Base-by-base conservation (phyloP, 1,140 invertebrate genomes). In the Drosophila kepulauana region DNA sequence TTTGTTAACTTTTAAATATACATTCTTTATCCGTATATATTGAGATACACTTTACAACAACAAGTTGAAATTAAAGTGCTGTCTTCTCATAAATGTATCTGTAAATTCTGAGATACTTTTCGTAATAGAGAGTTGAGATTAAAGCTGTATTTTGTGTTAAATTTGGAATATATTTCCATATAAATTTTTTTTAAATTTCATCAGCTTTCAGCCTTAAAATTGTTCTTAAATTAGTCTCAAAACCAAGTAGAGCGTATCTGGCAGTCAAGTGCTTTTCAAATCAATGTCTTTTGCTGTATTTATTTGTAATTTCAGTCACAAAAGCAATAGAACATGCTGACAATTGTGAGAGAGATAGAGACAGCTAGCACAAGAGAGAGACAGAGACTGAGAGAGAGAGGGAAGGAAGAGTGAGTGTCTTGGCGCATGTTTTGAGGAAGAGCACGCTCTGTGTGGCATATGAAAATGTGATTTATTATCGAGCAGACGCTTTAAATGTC, bases 391-490 rank as follows among this genome's bases (percentile, higher is more conserved):
- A 59, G 35, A 52, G 20, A 59, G 45, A 46, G 25, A 13, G 11
- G 6, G 25, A 72, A 25, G 4, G 20, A 20, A 2, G 61, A 66
- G 45, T 77, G 72, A 72, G 56, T 65, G 48, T 62, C 49, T 43
- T 49, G 33, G 20, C 56, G 59, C 43, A 70, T 79, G 79, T 87
- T 88, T 77, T 87, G 25, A 64, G 77, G 76, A 66, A 74, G 65
- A 77, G 54, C 80, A 62, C 52, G 45, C 65, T 35, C 41, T 11
- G 20, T 11, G 20, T 68, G 64, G 61, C 70, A 78, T 79, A 79
- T 87, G 82, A 88, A 77, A 84, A 74, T 88, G 80, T 87, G 84
- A 87, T 87, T 87, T 87, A 87, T 87, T 88, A 84, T 87, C 73
- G 77, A 84, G 64, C 76, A 78, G 84, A 75, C 63, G 80, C 82